These are phyloP conservation scores for Pecten maximus DNA, from an alignment of 2,888 invertebrate species.

Conservation along the genomic window DNA sequence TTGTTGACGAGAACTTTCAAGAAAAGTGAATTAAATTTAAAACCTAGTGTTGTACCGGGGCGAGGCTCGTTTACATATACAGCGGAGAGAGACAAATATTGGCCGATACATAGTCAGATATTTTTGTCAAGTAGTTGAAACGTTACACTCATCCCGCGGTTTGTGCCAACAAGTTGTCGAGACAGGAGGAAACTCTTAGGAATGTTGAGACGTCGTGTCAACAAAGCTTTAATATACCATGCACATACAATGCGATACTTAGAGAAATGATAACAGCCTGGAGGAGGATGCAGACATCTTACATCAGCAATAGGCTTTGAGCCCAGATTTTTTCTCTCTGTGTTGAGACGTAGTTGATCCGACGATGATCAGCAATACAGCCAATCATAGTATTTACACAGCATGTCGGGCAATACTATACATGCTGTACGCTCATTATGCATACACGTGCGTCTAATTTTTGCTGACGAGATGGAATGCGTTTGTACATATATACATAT, in stretches of 20 bases:
- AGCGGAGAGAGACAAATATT: background rate
- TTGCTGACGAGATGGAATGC: background rate
- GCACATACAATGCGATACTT: background rate
- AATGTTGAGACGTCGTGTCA: background rate
- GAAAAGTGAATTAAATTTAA: background rate
- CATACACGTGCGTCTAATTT: background rate
- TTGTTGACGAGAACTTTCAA: background rate
- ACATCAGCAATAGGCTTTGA: background rate
- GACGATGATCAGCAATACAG: background rate
- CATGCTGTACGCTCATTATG: background rate
- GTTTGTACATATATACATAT: background rate
- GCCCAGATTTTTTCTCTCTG: background rate
- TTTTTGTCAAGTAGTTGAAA: background rate
- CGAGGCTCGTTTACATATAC: background rate
- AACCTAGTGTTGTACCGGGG: background rate
- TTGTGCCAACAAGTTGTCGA: conserved; percentile 22
- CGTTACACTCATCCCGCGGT: background rate
- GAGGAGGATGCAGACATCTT: background rate
- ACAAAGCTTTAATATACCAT: background rate
- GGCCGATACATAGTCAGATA: background rate
- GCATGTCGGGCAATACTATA: background rate
- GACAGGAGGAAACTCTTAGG: background rate
- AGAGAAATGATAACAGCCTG: background rate
- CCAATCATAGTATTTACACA: background rate
- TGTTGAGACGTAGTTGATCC: background rate